A percentile compares a stretch with the other conserved stretches of the same genome.
Evolutionary conservation across 2,888 invertebrate species (phyloP).

Genomic region (Calameuta filiformis): DNA sequence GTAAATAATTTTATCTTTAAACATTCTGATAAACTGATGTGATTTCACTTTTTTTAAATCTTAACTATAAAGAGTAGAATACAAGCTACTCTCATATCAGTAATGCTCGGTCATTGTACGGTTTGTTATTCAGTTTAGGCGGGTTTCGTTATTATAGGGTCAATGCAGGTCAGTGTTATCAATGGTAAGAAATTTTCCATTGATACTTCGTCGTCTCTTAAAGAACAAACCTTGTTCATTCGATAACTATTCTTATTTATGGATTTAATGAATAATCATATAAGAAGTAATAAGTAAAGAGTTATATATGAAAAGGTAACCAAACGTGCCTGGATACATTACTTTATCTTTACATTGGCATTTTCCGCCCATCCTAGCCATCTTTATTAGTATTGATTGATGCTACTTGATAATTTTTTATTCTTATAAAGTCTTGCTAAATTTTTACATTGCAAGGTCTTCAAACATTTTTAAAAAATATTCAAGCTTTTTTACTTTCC

Average conservation of each 20-base stretch:
- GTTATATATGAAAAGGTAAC: background rate
- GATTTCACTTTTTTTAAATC: conserved; percentile 26
- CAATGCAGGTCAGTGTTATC: background rate
- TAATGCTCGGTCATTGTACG: background rate
- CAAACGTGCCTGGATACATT: background rate
- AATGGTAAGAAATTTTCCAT: background rate
- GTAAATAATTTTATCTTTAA: background rate
- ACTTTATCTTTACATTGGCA: conserved; percentile 38
- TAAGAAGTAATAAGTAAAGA: background rate
- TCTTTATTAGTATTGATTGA: conserved; percentile 10
- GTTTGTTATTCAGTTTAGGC: background rate
- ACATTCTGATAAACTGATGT: background rate
- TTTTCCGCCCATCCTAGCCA: conserved; percentile 36
- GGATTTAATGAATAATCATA: background rate
- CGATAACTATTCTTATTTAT: background rate
- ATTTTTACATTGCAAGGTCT: background rate
- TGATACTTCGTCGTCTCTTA: background rate
- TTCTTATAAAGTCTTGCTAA: background rate
- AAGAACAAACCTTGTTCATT: background rate
- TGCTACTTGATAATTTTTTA: background rate
- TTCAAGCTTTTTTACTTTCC: background rate
- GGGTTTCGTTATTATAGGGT: background rate
- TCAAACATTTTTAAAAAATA: background rate
- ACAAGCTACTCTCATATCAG: background rate
- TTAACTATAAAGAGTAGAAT: conserved; percentile 7